phyloP scores from a whole-genome alignment of 1,140 invertebrate genomes.

The Drosophila ficusphila region DNA sequence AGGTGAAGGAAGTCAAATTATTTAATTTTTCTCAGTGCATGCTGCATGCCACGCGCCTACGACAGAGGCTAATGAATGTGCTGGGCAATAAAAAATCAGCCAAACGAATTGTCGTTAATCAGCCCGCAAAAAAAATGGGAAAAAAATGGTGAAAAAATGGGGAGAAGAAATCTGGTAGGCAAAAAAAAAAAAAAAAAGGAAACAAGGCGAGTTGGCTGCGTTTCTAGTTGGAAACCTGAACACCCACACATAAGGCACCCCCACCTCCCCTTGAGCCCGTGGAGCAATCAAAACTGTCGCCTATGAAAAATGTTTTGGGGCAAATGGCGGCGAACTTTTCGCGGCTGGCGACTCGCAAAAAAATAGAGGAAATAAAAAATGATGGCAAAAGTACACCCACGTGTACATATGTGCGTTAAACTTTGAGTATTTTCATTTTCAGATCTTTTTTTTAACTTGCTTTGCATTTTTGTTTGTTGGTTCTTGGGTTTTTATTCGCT shows the following conservation, averaged over 20 bases:
- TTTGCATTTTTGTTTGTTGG: background rate
- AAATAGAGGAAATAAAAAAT: slow-evolving; percentile 7
- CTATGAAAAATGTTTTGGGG: slow-evolving; percentile 76
- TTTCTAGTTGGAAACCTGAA: slow-evolving; percentile 31
- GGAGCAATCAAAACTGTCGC: slow-evolving; percentile 78
- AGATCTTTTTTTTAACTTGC: slow-evolving; percentile 13
- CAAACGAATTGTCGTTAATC: slow-evolving; percentile 82
- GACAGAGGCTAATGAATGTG: slow-evolving; percentile 77
- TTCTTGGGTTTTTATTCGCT: background rate
- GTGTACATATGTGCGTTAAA: slow-evolving; percentile 8
- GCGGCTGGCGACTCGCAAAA: slow-evolving; percentile 19
- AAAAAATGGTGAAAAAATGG: slow-evolving; percentile 12
- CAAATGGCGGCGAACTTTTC: slow-evolving; percentile 67
- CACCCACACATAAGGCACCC: slow-evolving; percentile 7
- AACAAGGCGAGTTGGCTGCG: slow-evolving; percentile 11
- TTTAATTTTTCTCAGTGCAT: slow-evolving; percentile 6
- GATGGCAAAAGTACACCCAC: slow-evolving; percentile 20
- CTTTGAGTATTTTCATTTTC: slow-evolving; percentile 30
- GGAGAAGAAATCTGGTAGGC: background rate
- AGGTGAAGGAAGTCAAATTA: too few species aligned
- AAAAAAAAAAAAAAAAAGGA: background rate
- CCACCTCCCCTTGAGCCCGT: slow-evolving; percentile 14
- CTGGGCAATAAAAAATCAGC: slow-evolving; percentile 77
- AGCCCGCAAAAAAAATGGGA: slow-evolving; percentile 46
- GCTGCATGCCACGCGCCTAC: slow-evolving; percentile 71